Conservation (phyloP, 2,888 invertebrate genomes). For the Mythimna pallens region DNA sequence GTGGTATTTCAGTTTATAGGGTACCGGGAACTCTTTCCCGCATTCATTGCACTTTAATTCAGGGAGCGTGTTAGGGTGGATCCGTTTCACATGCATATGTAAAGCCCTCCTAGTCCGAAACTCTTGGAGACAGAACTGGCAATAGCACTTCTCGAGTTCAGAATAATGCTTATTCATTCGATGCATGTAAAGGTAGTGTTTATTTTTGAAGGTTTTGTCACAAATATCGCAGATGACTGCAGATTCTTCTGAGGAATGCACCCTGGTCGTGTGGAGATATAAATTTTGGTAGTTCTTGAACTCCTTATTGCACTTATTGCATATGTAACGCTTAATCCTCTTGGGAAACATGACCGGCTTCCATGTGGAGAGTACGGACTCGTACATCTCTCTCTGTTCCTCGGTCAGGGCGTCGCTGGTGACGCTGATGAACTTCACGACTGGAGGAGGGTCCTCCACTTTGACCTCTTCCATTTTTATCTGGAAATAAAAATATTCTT, state of each 20-base stretch:
- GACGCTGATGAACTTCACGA: conserved; percentile 83
- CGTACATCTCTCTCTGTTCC: conserved; percentile 87
- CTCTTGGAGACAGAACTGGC: conserved; percentile 86
- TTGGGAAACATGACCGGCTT: conserved; percentile 84
- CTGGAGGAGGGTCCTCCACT: conserved; percentile 62
- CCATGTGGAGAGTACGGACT: conserved; percentile 85
- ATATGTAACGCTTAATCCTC: conserved; percentile 80
- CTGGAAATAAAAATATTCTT: conserved; percentile 42
- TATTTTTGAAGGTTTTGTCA: conserved; percentile 86
- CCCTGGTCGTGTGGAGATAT: conserved; percentile 84
- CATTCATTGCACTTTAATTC: conserved; percentile 85
- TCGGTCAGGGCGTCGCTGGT: conserved; percentile 80
- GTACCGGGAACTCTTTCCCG: conserved; percentile 83
- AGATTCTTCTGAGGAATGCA: conserved; percentile 85
- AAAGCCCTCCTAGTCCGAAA: conserved; percentile 83
- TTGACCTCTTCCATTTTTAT: conserved; percentile 58
- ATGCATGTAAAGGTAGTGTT: conserved; percentile 88
- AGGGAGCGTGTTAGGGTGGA: conserved; percentile 83
- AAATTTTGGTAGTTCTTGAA: conserved; percentile 87
- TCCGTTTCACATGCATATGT: conserved; percentile 84
- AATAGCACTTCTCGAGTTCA: conserved; percentile 83
- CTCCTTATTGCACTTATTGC: conserved; percentile 84
- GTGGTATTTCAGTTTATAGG: conserved; percentile 84
- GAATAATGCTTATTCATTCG: conserved; percentile 89
- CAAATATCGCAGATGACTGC: conserved; percentile 85